Base-by-base conservation (phyloP, 2,888 invertebrate genomes). In the Lagria hirta region DNA sequence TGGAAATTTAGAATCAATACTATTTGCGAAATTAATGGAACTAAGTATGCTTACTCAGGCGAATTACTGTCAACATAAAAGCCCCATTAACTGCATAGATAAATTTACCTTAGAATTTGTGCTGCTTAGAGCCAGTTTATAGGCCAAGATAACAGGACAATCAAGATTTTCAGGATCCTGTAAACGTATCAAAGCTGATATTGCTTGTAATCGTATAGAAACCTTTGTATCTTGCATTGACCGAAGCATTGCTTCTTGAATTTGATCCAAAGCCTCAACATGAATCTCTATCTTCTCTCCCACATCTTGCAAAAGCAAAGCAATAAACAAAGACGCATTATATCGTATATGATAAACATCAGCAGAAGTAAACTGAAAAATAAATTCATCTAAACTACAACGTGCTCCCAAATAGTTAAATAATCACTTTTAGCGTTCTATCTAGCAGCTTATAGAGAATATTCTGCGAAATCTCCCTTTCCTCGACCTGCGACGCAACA, bases 201-300 rank as follows among this genome's bases (percentile, higher is more conserved):
- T 83, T 1, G 92, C 91, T 58, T 90, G 84, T 11, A 84, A 82
- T 14, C 93, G 76, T 2, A 94, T 87, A 32, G 81, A 79, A 1
- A 86, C 78, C 22, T 85, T 81, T 3, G 81, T 79, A 61, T 93
- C 93, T 73, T 54, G 37, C 43, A 58, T 48, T 35, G 60, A 47
- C 38, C 59, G 52, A 16, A 64, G 44, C 58, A 65, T 55, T 17
- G 57, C 57, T 13, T 51, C 49, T 41, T 59, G 55, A 24, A 66
- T 62, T 18, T 30, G 36, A 38, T 63, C 60, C 51, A 58, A 60
- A 8, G 64, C 24, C 18, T 54, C 50, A 32, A 55, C 46, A 24
- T 61, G 58, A 17, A 63, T 38, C 29, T 49, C 51, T 10, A 37
- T 52, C 7, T 55, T 32, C 14, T 48, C 38, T 10, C 57, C 56